phyloP scores from a whole-genome alignment of 2,113 vertebrate genomes.

The Chloropsis hardwickii region DNA sequence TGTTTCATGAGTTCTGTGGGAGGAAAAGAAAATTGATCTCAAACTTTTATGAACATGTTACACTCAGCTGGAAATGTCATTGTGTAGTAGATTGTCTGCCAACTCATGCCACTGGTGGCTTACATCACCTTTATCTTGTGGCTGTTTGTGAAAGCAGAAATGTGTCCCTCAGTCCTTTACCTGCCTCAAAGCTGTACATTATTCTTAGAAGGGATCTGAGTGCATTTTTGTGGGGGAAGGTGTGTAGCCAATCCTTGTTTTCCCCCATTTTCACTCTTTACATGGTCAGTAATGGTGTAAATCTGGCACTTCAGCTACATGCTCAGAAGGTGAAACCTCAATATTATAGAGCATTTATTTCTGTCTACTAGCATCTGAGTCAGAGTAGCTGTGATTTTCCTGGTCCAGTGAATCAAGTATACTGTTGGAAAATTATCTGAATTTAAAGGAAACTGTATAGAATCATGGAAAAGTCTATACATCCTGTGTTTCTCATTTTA shows the following conservation, averaged over 20 bases:
- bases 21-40: not conserved
- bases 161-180: fast-evolving
- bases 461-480: not conserved
- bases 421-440: not conserved
- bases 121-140: not conserved
- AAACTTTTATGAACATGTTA: not conserved
- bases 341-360: not conserved
- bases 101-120: not conserved
- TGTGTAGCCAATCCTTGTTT: not conserved
- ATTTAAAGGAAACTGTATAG: not conserved
- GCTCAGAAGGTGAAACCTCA: not conserved
- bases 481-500: not conserved
- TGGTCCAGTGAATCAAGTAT: not conserved
- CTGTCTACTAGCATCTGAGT: not conserved
- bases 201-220: not conserved
- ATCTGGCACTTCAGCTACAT: not conserved
- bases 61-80: not conserved
- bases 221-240: not conserved
- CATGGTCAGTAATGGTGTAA: not conserved
- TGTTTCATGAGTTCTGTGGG: not conserved
- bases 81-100: fast-evolving
- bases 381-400: not conserved
- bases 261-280: not conserved
- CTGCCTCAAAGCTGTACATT: not conserved
- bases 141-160: not conserved